These are phyloP conservation scores for Melikaiella ostensackeni DNA, from an alignment of 2,888 invertebrate species.

Conservation along the genomic window DNA sequence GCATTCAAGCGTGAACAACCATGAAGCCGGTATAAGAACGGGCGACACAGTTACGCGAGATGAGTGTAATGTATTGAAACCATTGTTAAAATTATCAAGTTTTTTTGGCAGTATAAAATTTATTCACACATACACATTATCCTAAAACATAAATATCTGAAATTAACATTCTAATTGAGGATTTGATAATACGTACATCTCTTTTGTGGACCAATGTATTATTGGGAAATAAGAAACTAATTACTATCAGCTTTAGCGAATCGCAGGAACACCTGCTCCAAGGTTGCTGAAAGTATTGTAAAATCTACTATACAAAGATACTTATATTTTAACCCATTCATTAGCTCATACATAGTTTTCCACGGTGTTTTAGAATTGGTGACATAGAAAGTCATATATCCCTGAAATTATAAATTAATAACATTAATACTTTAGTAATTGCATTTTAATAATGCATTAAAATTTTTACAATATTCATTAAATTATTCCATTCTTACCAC, in stretches of 20 bases:
- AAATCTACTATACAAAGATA: conserved; percentile 72
- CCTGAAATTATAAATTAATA: conserved; percentile 55
- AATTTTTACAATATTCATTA: too few species aligned
- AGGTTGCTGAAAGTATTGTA: conserved; percentile 71
- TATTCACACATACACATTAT: not conserved
- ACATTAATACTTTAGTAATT: not conserved
- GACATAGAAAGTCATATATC: conserved; percentile 71
- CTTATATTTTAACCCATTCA: conserved; percentile 66
- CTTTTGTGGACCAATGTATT: not conserved
- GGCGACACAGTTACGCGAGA: too few species aligned
- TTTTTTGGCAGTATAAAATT: not conserved
- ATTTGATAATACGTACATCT: not conserved
- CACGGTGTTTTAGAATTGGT: conserved; percentile 68
- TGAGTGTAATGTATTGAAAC: too few species aligned
- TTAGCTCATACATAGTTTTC: conserved; percentile 70
- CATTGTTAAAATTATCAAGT: not conserved
- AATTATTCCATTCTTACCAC: conserved; percentile 76
- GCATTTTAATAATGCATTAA: not conserved
- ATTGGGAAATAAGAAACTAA: not conserved
- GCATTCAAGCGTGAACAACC: too few species aligned
- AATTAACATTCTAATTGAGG: not conserved
- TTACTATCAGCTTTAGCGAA: conserved; percentile 66
- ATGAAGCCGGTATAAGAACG: too few species aligned
- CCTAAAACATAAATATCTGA: not conserved
- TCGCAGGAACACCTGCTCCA: conserved; percentile 73